Evolutionary conservation across 2,113 vertebrate species (phyloP).

Genomic region (Antigone vipio): DNA sequence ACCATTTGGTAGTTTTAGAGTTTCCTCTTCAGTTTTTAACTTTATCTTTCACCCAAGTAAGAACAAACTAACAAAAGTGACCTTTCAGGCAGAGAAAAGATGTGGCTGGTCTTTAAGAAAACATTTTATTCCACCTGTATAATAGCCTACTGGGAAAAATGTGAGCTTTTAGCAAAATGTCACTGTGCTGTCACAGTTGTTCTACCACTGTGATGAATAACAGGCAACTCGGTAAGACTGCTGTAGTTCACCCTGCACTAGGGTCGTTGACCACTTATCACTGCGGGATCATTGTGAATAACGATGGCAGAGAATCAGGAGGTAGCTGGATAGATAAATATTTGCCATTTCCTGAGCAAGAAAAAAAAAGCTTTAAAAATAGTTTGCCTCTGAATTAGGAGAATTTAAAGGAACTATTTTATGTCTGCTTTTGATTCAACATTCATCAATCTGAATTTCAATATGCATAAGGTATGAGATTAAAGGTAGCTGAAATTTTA

Average conservation of each 20-base stretch:
- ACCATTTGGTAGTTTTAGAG: background rate
- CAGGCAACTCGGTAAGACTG: background rate
- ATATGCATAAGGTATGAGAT: background rate
- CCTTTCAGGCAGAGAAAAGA: constrained; percentile 27
- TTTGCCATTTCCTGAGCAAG: background rate
- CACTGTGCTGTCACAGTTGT: background rate
- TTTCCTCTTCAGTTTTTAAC: background rate
- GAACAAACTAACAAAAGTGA: background rate
- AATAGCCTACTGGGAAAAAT: constrained; percentile 1
- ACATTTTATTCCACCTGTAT: background rate
- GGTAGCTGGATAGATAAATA: background rate
- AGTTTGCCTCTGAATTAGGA: background rate
- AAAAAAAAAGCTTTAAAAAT: background rate
- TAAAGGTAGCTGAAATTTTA: background rate
- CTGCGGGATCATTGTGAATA: background rate
- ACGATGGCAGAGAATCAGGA: background rate
- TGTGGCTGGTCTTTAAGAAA: background rate
- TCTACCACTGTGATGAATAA: constrained; percentile 9
- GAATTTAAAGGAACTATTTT: background rate
- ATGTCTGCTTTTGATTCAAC: background rate
- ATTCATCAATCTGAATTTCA: background rate
- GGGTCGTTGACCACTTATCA: constrained; percentile 32
- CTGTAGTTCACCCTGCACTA: background rate
- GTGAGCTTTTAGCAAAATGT: constrained; percentile 48
- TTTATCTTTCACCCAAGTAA: background rate